A percentile compares a stretch with the other conserved stretches of the same genome.
Conservation (phyloP, 2,888 invertebrate species). For the Drosophila crucigera region DNA sequence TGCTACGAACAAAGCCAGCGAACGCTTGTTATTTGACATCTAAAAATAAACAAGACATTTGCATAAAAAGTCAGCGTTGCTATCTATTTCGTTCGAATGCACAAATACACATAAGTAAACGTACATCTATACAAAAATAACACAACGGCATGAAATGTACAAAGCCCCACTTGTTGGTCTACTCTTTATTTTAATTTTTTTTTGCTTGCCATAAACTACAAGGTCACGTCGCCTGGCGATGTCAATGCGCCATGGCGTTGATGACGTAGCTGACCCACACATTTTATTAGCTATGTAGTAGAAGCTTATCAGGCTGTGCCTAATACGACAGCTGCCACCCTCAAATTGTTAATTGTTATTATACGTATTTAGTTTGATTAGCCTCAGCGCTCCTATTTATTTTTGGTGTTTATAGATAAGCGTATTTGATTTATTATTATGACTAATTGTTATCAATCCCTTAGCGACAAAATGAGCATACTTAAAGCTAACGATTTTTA, state of each 20-base stretch:
- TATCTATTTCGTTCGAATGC: conserved; percentile 9
- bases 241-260: conserved; percentile 47
- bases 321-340: conserved; percentile 19
- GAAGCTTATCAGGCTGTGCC: conserved; percentile 40
- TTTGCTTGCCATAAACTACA: conserved; percentile 35
- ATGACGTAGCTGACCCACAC: conserved; percentile 29
- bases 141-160: conserved; percentile 9
- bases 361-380: conserved; percentile 30
- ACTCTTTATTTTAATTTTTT: not conserved
- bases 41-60: conserved; percentile 68
- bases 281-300: conserved; percentile 1
- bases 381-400: conserved; percentile 6
- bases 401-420: conserved; percentile 46
- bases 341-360: conserved; percentile 32
- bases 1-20: conserved; percentile 34
- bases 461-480: not conserved
- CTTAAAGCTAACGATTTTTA: too few relatives aligned
- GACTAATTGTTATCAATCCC: conserved; percentile 37
- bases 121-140: not conserved
- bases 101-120: conserved; percentile 11
- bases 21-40: conserved; percentile 28
- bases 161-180: conserved; percentile 68
- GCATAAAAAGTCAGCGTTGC: conserved; percentile 47
- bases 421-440: conserved; percentile 25
- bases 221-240: conserved; percentile 58